Base-by-base conservation (phyloP, 2,888 invertebrate genomes). In the Agrochola lota region DNA sequence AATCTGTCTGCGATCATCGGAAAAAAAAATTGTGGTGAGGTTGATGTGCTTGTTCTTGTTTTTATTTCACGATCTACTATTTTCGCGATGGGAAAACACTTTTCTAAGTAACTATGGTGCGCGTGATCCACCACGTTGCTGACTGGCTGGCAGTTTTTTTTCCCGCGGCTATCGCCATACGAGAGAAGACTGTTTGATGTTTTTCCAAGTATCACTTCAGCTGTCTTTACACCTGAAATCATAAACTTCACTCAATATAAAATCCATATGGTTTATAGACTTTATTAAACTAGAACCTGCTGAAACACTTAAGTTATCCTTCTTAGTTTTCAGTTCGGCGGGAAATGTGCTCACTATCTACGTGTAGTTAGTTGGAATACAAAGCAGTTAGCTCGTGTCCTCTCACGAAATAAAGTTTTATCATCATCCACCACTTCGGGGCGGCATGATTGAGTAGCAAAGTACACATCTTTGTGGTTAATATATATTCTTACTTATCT, bases 341-440 rank as follows among this genome's bases (percentile, higher is more conserved):
- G 55, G 60, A 79, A 75, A 71, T 74, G 40, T 74, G 84, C 70
- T 70, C 46, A 67, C 84, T 79, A 75, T 84, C 87, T 67, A 52
- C 60, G 67, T 71, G 66, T 75, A 84, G 84, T 86, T 75, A 83
- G 74, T 63, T n/a, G 74, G 84, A 78, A 84, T 86, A 84, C 84
- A 79, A 84, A 84, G 87, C 74, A 85, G 87, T 78, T 84, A 80
- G 80, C 73, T 74, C 74, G 64, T 83, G 84, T 78, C 71, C 63
- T 83, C 68, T 70, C 70, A 66, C 60, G 76, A 76, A 84, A 80
- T 84, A 80, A 87, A 85, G 85, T 85, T 87, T 87, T 81, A 81
- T 85, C 78, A 76, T 81, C 71, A 77, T 62, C 66, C 70, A 62
- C 59, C 63, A 68, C 78, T 68, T 76, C 66, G 68, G 63, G 64